Evolutionary conservation across 1,140 invertebrate genomes (phyloP), one percentile per base, ranked within the genome.

Genomic region (Drosophila setifemur): DNA sequence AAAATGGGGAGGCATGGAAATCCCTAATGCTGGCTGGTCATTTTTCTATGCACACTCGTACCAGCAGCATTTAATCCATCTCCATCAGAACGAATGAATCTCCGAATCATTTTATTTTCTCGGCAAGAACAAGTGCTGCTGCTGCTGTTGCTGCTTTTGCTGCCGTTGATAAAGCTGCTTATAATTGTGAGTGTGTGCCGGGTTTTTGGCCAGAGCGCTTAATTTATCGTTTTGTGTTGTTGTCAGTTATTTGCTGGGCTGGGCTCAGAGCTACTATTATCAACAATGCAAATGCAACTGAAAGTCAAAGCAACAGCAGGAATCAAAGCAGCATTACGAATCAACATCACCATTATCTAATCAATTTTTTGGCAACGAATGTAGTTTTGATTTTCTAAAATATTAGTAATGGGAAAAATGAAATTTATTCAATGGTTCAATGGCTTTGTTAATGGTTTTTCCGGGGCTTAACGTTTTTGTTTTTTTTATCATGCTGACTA

Each of bases 51-150:
- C 58, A 44, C 61, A 64, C 58, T 64, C 43, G 58, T 25, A 33
- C n/a, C n/a, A n/a, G n/a, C 26, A 44, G 57, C 58, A 49, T 64
- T 66, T 66, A 66, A 66, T 66, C 61, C 61, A 64, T 66, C 61
- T 66, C 61, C 61, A 66, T 66, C 61, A 48, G 48, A 64, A 40
- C 61, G 58, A 66, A 66, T 66, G 57, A 40, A 66, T 66, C 61
- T 66, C 58, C 43, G 26, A 49, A 64, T 66, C 57, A 66, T 64
- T 48, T 66, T 64, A 66, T 66, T 64, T 60, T 19, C 43, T 25
- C n/a, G 60, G 14, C 23, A 26, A 48, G 25, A 48, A 63, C 60
- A 48, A 63, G 28, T 64, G 60, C 57, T 25, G 25, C 39, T 64
- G 25, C 57, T 45, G n/a, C n/a, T n/a, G n/a, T n/a, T n/a, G n/a